Evolutionary conservation across 2,113 vertebrate species (phyloP), one percentile per base, ranked within the genome.

Genomic region (Pleuronectes platessa): DNA sequence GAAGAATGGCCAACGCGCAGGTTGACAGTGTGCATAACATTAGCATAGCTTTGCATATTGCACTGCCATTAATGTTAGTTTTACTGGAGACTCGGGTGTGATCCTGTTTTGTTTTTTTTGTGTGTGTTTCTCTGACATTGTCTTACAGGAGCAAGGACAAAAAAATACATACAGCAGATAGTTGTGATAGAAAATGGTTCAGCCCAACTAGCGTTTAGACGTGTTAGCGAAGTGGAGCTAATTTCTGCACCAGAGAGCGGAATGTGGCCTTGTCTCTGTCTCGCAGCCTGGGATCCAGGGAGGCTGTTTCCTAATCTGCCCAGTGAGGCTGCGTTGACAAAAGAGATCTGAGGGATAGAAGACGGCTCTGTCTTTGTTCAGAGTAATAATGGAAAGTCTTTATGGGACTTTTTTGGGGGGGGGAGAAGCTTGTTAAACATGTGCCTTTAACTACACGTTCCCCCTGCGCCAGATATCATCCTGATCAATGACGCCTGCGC

Each of bases 1-100:
- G 74, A 63, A 72, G 82, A 81, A 76, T 61, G 49, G 86, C 84
- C 83, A 68, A 85, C 61, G 86, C 89, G 86, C 86, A 83, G 85
- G 88, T 85, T 90, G 91, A 92, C 92, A 89, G 86, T 85, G 4
- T 90, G 90, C 90, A 92, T 92, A 88, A 71, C 78, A 91, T 93
- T 93, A 76, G 85, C 92, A 92, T 92, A 86, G 82, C 72, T 92
- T 90, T 89, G 89, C 90, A 91, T 91, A 91, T 74, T 20, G 71
- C 78, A n/a, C 21, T 54, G 21, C 51, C 66, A 89, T 88, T 91
- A 89, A 86, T 89, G 85, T 53, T 88, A 63, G 84, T 89, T 90
- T 89, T 89, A 91, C 87, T 82, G 66, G 78, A 63, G 61, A 79
- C 63, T 64, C 17, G 27, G 71, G 68, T 81, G 78, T 82, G 78